Percentiles rank a stretch among this genome's conserved stretches.
Evolutionary conservation across 2,113 vertebrate genomes (phyloP).

Genomic region (Pelmatolapia mariae): DNA sequence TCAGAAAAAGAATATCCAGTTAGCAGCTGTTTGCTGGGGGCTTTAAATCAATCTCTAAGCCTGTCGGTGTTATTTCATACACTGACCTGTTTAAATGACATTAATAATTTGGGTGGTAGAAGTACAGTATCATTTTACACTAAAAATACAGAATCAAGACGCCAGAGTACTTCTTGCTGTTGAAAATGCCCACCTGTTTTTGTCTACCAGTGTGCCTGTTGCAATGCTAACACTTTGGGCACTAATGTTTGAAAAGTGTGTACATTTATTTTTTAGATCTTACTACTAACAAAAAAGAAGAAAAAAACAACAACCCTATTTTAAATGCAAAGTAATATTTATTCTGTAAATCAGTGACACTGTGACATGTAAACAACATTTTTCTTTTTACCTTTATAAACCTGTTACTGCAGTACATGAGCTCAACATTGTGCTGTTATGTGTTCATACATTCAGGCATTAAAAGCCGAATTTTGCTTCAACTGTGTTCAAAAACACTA

Average conservation of each 20-base stretch:
- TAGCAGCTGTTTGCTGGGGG: not conserved
- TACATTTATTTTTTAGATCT: not conserved
- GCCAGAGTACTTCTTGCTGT: not conserved
- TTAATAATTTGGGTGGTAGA: not conserved
- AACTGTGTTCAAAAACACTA: not conserved
- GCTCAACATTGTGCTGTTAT: not conserved
- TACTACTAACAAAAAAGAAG: not conserved
- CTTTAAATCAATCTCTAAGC: not conserved
- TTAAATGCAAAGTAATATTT: not conserved
- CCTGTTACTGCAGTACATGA: not conserved
- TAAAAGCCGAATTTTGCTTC: not conserved
- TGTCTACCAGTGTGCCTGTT: not conserved
- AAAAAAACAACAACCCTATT: not conserved
- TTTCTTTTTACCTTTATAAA: not conserved
- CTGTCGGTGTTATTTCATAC: not conserved
- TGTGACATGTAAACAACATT: constrained; percentile 1
- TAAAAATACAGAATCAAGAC: not conserved
- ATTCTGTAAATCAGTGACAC: not conserved
- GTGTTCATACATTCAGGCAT: not conserved
- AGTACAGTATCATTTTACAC: not conserved
- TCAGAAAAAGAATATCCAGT: not conserved
- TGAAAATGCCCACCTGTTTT: not conserved
- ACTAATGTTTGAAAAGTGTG: not conserved
- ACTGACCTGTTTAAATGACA: not conserved
- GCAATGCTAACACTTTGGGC: rapidly evolving